phyloP scores from a whole-genome alignment of 2,888 invertebrate genomes.

The Drosophila demipolita region DNA sequence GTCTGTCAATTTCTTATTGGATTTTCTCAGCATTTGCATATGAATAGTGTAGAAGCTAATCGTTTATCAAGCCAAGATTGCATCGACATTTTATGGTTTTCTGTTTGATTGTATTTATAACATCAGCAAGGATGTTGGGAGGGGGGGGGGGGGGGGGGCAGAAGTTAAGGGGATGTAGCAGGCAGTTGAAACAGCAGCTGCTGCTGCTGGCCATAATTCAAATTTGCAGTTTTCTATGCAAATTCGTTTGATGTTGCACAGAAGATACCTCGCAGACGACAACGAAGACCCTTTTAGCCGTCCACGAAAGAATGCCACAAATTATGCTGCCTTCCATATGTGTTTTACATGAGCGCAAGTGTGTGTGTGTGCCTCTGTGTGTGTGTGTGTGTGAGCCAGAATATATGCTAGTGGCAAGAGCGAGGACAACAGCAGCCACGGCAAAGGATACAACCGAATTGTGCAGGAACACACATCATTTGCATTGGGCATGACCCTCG shows the following conservation, averaged over 20 bases:
- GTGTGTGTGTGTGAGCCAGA: slow-evolving; percentile 9
- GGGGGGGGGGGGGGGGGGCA: neutral
- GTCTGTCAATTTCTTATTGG: neutral
- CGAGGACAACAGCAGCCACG: slow-evolving; percentile 30
- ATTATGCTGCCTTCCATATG: slow-evolving; percentile 49
- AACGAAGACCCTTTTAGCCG: slow-evolving; percentile 43
- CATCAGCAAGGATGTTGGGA: too few species aligned
- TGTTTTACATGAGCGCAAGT: slow-evolving; percentile 12
- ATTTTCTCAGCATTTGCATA: neutral
- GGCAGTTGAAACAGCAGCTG: slow-evolving; percentile 36
- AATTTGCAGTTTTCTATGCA: slow-evolving; percentile 84
- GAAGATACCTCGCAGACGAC: slow-evolving; percentile 56
- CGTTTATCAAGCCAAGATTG: slow-evolving; percentile 1
- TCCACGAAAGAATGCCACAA: slow-evolving; percentile 53
- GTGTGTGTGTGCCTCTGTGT: slow-evolving; percentile 3
- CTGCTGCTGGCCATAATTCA: slow-evolving; percentile 78
- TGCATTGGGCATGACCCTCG: slow-evolving; percentile 73
- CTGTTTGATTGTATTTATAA: slow-evolving; percentile 45
- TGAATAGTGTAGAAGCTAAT: neutral
- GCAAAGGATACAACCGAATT: slow-evolving; percentile 48
- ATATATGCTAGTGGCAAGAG: slow-evolving; percentile 38
- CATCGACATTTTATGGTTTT: slow-evolving; percentile 1
- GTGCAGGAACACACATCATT: slow-evolving; percentile 53
- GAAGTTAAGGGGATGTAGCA: neutral
- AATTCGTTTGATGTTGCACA: slow-evolving; percentile 77